Evolutionary conservation across 2,797 vertebrate genomes (phyloP), one percentile per base, ranked within the genome.

Genomic region (Pogonophryne albipinna): DNA sequence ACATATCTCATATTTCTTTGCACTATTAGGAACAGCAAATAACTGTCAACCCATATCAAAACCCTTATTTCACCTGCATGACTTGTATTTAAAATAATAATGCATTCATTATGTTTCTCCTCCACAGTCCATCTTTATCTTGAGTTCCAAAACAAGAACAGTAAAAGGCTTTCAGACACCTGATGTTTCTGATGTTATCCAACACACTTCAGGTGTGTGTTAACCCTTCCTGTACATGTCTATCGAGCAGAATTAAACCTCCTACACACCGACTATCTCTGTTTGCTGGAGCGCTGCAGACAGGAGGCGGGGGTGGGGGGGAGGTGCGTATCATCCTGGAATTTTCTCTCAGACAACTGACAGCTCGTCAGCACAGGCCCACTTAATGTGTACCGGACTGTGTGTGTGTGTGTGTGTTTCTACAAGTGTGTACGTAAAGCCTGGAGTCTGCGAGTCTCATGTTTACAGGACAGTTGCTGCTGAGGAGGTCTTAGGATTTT

Each of bases 301-400:
- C 64, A 50, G 58, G 8, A 42, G 55, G 27, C 27, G 27, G 27
- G 27, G 27, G 27, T 27, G 27, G 27, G 27, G 27, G 45, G 4
- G 19, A 68, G 41, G 69, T 60, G 83, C 84, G 67, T 78, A 83
- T 73, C 70, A 71, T 61, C 52, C 56, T 74, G 84, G 89, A 86
- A 87, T 87, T 85, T 91, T 82, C 80, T 81, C 65, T 70, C 50
- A 74, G 81, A 80, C 78, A 86, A 79, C 74, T 31, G 69, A 87
- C 86, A 82, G 73, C 69, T 73, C 45, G 73, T 75, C 79, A 76
- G 42, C 67, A 34, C 16, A 20, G 14, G 19, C 55, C 45, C 62
- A 27, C 42, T 65, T 59, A 47, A 45, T 67, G 56, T 9, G 44
- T 52, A 19, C 23, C 20, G 16, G 49, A 64, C 53, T 74, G 42